Evolutionary conservation across 2,888 invertebrate species (phyloP).

Genomic region (Leptinotarsa tumamoca): DNA sequence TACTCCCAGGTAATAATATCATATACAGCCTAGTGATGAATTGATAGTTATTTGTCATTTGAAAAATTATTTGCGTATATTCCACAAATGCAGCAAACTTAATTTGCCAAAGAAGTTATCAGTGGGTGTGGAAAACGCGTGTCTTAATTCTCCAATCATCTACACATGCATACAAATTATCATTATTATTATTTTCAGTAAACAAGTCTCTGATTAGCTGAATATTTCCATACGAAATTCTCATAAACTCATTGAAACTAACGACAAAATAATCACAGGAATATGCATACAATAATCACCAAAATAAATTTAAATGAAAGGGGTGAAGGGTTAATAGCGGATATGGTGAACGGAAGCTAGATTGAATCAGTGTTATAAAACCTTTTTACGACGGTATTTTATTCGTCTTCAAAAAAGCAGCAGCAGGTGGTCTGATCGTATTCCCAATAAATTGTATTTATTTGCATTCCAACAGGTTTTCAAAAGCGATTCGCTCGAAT

Average conservation of each 20-base stretch:
- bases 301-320: constrained; percentile 33
- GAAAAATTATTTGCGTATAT: too few species aligned
- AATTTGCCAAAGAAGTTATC: too few species aligned
- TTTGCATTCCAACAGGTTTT: constrained; percentile 37
- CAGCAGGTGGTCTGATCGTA: constrained; percentile 40
- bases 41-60: too few species aligned
- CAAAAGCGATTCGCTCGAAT: constrained; percentile 5
- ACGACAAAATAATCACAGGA: constrained; percentile 20
- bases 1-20: too few species aligned
- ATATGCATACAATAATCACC: constrained; percentile 22
- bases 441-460: constrained; percentile 28
- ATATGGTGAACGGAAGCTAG: constrained; percentile 50
- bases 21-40: too few species aligned
- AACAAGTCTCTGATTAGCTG: not conserved
- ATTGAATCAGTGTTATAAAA: constrained; percentile 48
- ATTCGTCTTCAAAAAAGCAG: constrained; percentile 36
- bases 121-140: too few species aligned
- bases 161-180: too few species aligned
- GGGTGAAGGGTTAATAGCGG: constrained; percentile 43
- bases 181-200: too few species aligned
- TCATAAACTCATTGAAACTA: constrained; percentile 8
- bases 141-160: too few species aligned
- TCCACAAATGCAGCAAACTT: too few species aligned
- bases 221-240: not conserved
- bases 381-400: constrained; percentile 41